Evolutionary conservation across 2,113 vertebrate genomes (phyloP), one percentile per base, ranked within the genome.

Genomic region (Patagioenas fasciata): DNA sequence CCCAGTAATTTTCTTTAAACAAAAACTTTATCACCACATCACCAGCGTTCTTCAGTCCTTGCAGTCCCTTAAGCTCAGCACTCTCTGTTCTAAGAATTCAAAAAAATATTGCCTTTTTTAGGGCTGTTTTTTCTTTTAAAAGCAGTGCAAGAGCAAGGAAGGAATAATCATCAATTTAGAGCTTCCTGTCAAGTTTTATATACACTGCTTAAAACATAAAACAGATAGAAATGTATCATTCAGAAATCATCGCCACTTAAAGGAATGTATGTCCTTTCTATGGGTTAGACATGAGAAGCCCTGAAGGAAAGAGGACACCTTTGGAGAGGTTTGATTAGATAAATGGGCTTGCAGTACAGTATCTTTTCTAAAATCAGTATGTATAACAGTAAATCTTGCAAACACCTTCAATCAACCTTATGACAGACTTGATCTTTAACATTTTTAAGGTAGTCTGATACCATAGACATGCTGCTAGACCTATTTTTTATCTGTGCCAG

Each of bases 201-300:
- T 67, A 61, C 24, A 6, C 25, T 44, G 66, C 48, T 82, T 78
- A 38, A 77, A 86, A 54, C 38, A 85, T 79, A 69, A 79, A 89
- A 92, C 69, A 67, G 34, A 64, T 62, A 36, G 48, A 88, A 96
- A 92, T 44, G 28, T 56, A 60, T 90, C 51, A 81, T 65, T 95
- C 51, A 69, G 93, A 69, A 94, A 79, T 88, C 82, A 90, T 44
- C 80, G 88, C 64, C 50, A 48, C 75, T 84, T 94, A 86, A 75
- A 86, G 44, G 29, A 91, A 69, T 91, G 56, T 80, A 53, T 81
- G 51, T 93, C 20, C 51, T 83, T 83, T 83, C 44, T 78, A 25
- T 32, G 26, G 36, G 71, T 34, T 42, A 69, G 73, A 64, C 50
- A 21, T 62, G 70, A 77, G 58, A 88, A 91, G 51, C 58, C 64